Percentiles rank a stretch among this genome's conserved stretches.
phyloP scores from a whole-genome alignment of 2,113 vertebrate genomes.

The Oryzias curvinotus region DNA sequence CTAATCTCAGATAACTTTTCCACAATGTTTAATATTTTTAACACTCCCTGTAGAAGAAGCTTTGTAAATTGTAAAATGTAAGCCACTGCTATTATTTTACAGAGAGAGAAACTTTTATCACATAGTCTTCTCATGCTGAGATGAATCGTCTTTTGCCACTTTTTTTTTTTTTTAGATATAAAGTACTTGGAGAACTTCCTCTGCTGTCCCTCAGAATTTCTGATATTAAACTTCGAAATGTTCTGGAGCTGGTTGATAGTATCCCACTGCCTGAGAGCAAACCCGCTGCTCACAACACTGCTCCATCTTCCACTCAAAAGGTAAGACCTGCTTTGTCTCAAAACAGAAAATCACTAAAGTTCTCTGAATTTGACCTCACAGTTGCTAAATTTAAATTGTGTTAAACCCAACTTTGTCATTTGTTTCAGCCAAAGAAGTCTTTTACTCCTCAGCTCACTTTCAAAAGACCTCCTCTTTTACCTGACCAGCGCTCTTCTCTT shows the following conservation, averaged over 20 bases:
- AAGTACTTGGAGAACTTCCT: conserved; percentile 88
- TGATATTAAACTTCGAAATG: conserved; percentile 86
- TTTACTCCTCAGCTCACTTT: conserved; percentile 82
- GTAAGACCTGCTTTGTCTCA: conserved; percentile 53
- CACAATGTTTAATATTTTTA: no score
- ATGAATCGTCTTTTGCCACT: no score
- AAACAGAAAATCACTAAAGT: neutral
- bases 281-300: conserved; percentile 56
- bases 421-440: conserved; percentile 74
- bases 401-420: neutral
- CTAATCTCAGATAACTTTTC: no score
- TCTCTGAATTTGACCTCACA: no score
- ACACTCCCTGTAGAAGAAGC: no score
- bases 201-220: conserved; percentile 90
- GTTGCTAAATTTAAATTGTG: neutral
- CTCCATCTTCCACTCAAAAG: conserved; percentile 70
- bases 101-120: no score
- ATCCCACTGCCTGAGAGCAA: conserved; percentile 87
- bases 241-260: conserved; percentile 88
- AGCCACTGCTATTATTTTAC: no score
- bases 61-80: no score
- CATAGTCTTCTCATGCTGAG: no score
- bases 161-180: conserved; percentile 81
- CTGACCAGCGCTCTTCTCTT: conserved; percentile 81
- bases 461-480: conserved; percentile 69